Percentiles rank a stretch among this genome's conserved stretches.
These are phyloP conservation scores for Athripsodes cinereus DNA, from an alignment of 2,888 invertebrate genomes.

Conservation along the genomic window DNA sequence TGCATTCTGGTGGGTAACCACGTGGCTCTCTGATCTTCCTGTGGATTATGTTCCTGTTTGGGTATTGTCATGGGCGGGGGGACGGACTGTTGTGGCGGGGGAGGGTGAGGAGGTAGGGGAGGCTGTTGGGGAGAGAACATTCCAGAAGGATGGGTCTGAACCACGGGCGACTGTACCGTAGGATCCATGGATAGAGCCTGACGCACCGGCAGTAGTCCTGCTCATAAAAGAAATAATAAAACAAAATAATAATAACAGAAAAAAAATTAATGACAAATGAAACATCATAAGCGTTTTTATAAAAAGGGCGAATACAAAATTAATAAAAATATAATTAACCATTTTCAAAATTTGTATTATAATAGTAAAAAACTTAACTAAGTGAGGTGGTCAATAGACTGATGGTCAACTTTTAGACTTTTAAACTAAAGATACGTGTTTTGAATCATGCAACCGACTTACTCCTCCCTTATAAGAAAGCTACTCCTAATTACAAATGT, in stretches of 20 bases:
- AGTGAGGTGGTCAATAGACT: no score
- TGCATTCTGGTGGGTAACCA: constrained; percentile 62
- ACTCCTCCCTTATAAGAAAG: no score
- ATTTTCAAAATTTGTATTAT: no score
- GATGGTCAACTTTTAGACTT: no score
- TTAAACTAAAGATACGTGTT: no score
- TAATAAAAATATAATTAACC: not conserved
- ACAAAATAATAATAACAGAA: not conserved
- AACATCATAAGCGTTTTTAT: not conserved
- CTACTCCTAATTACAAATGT: no score
- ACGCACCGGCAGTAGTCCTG: constrained; percentile 26
- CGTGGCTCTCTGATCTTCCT: constrained; percentile 53
- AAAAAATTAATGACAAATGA: not conserved
- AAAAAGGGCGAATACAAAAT: not conserved
- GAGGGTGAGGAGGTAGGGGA: constrained; percentile 11
- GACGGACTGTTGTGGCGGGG: constrained; percentile 37
- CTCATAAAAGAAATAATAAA: constrained; percentile 20
- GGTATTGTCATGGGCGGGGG: constrained; percentile 43
- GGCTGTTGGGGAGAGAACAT: constrained; percentile 12
- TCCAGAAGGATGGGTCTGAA: constrained; percentile 6
- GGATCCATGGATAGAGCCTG: constrained; percentile 36
- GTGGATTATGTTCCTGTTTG: constrained; percentile 55
- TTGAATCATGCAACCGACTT: no score
- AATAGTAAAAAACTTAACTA: no score
- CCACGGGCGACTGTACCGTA: constrained; percentile 27